phyloP scores from a whole-genome alignment of 2,113 vertebrate genomes.

The Semnornis frantzii region DNA sequence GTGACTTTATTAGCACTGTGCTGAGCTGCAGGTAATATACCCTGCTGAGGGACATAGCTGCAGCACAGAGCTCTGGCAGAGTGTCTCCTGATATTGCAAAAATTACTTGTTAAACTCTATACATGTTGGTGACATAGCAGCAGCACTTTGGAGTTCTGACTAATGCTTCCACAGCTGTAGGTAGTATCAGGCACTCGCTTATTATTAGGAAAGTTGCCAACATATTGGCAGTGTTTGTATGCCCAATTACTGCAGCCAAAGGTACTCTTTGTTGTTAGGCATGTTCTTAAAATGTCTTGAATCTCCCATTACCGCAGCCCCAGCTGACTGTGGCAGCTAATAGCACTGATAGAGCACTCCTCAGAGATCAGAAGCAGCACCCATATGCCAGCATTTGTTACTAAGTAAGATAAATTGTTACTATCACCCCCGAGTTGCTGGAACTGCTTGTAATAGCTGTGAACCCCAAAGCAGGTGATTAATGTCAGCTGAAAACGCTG shows the following conservation, averaged over 20 bases:
- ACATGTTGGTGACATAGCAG: slow-evolving; percentile 30
- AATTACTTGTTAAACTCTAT: slow-evolving; percentile 11
- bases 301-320: not conserved
- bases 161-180: slow-evolving; percentile 43
- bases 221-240: not conserved
- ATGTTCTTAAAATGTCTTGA: not conserved
- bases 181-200: slow-evolving; percentile 11
- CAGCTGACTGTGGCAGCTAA: not conserved
- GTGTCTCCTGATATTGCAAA: not conserved
- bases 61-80: not conserved
- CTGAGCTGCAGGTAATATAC: slow-evolving; percentile 21
- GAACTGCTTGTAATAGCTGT: not conserved
- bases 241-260: not conserved
- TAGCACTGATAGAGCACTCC: not conserved
- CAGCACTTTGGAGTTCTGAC: not conserved
- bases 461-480: slow-evolving; percentile 27
- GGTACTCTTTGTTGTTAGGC: slow-evolving; percentile 2
- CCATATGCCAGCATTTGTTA: slow-evolving; percentile 1
- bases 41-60: slow-evolving; percentile 28
- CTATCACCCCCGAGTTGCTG: slow-evolving; percentile 1
- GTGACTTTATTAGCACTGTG: not conserved
- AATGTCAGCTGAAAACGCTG: not conserved
- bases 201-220: slow-evolving; percentile 16
- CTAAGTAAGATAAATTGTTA: slow-evolving; percentile 54
- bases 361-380: slow-evolving; percentile 13